These are phyloP conservation scores for Eolophus roseicapilla DNA, from an alignment of 2,113 vertebrate genomes.

Conservation along the genomic window DNA sequence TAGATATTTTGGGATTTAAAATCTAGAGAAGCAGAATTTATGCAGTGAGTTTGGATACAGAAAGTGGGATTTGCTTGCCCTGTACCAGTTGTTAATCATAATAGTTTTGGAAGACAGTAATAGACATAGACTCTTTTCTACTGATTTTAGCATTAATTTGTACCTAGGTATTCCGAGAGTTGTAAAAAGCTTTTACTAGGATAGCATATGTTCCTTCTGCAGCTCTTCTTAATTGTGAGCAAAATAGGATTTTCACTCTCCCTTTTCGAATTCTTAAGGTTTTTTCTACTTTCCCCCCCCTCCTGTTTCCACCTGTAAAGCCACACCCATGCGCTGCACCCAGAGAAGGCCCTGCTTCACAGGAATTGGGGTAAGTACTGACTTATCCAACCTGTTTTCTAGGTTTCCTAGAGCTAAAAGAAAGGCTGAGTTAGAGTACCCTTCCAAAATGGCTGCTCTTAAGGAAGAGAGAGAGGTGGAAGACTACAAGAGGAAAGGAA, in stretches of 20 bases:
- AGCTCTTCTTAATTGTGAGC: rapidly evolving
- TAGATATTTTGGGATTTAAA: neutral
- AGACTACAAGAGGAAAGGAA: slow-evolving; percentile 74
- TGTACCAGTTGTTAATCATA: neutral
- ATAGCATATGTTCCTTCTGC: neutral
- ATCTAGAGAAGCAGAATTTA: neutral
- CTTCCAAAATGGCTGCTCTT: slow-evolving; percentile 68
- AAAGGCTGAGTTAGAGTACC: slow-evolving; percentile 52
- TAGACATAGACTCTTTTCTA: neutral
- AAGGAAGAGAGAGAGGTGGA: slow-evolving; percentile 71
- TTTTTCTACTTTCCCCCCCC: neutral
- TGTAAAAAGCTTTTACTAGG: neutral
- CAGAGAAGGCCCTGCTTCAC: neutral
- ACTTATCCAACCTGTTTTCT: slow-evolving; percentile 64
- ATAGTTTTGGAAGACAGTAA: neutral
- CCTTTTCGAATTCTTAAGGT: neutral
- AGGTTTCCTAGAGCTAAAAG: slow-evolving; percentile 62
- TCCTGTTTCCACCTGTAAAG: neutral
- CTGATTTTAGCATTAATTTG: neutral
- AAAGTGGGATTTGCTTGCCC: neutral
- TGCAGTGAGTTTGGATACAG: neutral
- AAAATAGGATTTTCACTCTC: neutral
- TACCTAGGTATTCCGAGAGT: neutral
- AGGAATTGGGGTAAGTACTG: neutral
- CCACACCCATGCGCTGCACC: neutral